Evolutionary conservation across 2,888 invertebrate species (phyloP).

Genomic region (Aphodius granarius): DNA sequence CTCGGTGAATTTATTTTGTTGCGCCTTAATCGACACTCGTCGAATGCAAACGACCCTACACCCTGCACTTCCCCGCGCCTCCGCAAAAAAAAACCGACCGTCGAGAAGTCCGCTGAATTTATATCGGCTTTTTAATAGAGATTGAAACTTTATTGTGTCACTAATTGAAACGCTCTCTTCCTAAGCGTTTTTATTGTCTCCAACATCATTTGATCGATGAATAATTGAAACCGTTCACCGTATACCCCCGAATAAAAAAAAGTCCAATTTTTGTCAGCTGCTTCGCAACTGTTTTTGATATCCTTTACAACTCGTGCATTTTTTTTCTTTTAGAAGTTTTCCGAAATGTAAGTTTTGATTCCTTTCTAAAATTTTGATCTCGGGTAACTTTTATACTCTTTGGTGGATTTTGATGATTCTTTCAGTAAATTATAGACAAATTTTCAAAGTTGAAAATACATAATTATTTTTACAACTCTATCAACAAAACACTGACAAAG

Average conservation of each 20-base stretch:
- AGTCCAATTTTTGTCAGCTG: not conserved
- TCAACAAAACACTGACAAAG: too few species aligned
- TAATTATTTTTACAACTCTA: too few species aligned
- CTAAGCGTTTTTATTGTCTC: slow-evolving; percentile 10
- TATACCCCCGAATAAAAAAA: not conserved
- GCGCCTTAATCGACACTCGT: not conserved
- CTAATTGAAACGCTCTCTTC: slow-evolving; percentile 7
- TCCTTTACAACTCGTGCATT: not conserved
- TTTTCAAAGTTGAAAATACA: too few species aligned
- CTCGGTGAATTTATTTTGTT: not conserved
- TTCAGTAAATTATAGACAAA: too few species aligned
- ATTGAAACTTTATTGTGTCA: slow-evolving; percentile 15
- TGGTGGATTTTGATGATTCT: too few species aligned
- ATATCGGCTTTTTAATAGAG: slow-evolving; percentile 12
- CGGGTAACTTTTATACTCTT: too few species aligned
- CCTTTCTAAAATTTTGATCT: too few species aligned
- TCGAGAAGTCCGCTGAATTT: slow-evolving; percentile 7
- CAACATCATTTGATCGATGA: slow-evolving; percentile 10
- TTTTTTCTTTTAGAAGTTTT: not conserved
- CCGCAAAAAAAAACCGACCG: not conserved
- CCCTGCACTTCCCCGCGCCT: not conserved
- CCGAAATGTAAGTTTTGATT: too few species aligned
- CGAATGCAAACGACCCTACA: not conserved
- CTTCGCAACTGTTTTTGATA: not conserved
- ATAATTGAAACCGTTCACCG: slow-evolving; percentile 10